These are phyloP conservation scores for Drosophila seguyi DNA, from an alignment of 1,140 invertebrate genomes.

Conservation along the genomic window DNA sequence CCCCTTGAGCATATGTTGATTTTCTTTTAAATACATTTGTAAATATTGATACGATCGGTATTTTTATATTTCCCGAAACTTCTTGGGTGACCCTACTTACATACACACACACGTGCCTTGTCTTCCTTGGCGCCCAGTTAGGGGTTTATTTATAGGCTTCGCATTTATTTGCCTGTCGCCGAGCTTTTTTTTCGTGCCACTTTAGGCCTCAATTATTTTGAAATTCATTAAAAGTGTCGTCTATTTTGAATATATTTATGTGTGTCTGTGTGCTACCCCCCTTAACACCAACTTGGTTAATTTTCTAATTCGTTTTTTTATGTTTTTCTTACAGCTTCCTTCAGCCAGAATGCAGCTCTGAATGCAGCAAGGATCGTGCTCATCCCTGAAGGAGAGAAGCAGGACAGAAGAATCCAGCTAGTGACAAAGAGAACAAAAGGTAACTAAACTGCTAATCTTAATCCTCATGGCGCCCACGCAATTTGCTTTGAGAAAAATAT, in stretches of 20 bases:
- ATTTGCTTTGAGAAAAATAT: conserved; percentile 12
- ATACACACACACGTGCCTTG: background rate
- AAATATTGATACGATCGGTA: conserved; percentile 1
- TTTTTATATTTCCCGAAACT: background rate
- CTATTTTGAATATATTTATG: conserved; percentile 75
- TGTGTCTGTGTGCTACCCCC: background rate
- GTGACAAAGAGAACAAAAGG: conserved; percentile 40
- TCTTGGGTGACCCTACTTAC: conserved; percentile 1
- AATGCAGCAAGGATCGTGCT: background rate
- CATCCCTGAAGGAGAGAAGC: background rate
- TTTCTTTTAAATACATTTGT: background rate
- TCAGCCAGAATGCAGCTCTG: conserved; percentile 37
- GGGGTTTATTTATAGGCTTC: conserved; percentile 68
- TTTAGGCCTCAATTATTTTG: conserved; percentile 82
- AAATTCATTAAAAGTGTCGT: conserved; percentile 81
- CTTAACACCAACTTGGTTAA: background rate
- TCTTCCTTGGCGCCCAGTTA: conserved; percentile 11
- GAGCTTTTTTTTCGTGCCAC: conserved; percentile 72
- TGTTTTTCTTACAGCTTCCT: conserved; percentile 33
- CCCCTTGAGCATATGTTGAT: background rate
- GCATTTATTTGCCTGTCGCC: conserved; percentile 72
- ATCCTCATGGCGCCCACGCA: conserved; percentile 51
- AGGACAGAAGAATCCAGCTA: background rate
- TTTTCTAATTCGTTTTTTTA: conserved; percentile 4
- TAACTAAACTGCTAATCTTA: conserved; percentile 53